Conservation (phyloP, 2,888 invertebrate species). For the Cryptus viduatorius region DNA sequence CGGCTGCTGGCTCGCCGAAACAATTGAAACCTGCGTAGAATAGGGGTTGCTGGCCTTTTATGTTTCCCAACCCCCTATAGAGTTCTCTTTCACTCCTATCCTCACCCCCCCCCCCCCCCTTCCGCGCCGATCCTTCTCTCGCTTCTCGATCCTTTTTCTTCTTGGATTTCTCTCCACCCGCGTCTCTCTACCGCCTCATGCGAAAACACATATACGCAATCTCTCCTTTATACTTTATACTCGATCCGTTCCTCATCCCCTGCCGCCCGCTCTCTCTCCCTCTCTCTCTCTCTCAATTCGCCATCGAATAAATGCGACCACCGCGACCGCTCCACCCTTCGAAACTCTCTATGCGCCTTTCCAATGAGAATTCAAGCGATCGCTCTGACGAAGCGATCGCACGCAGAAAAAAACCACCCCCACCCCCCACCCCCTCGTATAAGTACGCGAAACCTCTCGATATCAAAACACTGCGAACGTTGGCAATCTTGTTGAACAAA, state of each 20-base stretch:
- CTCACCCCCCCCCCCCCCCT: conserved; percentile 47
- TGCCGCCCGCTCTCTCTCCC: conserved; percentile 38
- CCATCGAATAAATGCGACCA: neutral
- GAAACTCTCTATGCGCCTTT: conserved; percentile 46
- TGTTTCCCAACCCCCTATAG: conserved; percentile 72
- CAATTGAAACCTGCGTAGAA: conserved; percentile 81
- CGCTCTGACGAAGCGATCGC: conserved; percentile 76
- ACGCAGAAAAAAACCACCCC: conserved; percentile 51
- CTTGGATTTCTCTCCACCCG: conserved; percentile 47
- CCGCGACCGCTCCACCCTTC: conserved; percentile 24
- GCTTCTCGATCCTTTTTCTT: conserved; percentile 59
- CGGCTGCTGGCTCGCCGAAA: conserved; percentile 79
- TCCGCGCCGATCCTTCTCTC: conserved; percentile 61
- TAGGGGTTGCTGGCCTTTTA: conserved; percentile 82
- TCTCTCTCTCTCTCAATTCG: too few species aligned
- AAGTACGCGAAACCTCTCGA: conserved; percentile 21
- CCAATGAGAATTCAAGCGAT: conserved; percentile 75
- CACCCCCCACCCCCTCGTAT: neutral
- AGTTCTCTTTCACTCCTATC: conserved; percentile 20
- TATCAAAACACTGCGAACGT: conserved; percentile 7
- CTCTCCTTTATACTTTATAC: conserved; percentile 3
- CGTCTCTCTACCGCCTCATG: conserved; percentile 25
- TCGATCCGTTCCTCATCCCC: neutral
- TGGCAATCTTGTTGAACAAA: neutral
- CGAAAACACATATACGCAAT: conserved; percentile 33